Evolutionary conservation across 2,113 vertebrate genomes (phyloP).

Genomic region (Miniopterus natalensis): DNA sequence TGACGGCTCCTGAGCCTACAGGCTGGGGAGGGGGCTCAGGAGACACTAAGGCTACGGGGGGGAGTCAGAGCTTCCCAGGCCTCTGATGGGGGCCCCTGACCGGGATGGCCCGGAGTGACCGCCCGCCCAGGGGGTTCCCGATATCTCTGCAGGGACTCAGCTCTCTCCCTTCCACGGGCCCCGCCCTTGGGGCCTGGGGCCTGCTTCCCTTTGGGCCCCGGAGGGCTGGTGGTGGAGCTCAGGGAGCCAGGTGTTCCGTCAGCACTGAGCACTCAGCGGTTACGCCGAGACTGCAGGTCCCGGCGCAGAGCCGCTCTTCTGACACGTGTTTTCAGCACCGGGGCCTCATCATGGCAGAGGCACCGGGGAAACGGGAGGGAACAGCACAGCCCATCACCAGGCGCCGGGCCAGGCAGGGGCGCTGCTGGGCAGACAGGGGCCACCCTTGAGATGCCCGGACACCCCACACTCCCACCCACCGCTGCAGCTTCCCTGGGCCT

Average conservation of each 20-base stretch:
- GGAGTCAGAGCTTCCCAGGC: rapidly evolving
- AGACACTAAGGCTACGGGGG: neutral
- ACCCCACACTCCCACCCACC: neutral
- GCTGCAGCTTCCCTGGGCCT: neutral
- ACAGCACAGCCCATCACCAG: no score
- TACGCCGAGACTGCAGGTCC: rapidly evolving
- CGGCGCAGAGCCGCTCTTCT: neutral
- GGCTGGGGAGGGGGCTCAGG: neutral
- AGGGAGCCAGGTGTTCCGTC: neutral
- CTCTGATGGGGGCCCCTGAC: neutral
- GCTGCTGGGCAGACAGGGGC: neutral
- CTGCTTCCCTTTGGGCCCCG: rapidly evolving
- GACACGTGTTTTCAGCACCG: rapidly evolving
- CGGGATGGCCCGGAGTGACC: neutral
- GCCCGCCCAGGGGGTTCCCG: neutral
- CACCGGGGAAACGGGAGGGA: neutral
- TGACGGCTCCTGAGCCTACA: rapidly evolving
- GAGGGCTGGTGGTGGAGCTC: neutral
- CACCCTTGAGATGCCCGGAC: rapidly evolving
- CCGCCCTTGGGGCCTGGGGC: neutral
- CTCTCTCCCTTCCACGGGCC: no score
- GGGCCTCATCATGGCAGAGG: neutral
- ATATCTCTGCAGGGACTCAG: rapidly evolving
- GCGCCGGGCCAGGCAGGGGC: neutral
- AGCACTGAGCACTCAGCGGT: neutral